Evolutionary conservation across 2,797 vertebrate genomes (phyloP), one percentile per base, ranked within the genome.

Genomic region (Schizothorax lantsangensis): DNA sequence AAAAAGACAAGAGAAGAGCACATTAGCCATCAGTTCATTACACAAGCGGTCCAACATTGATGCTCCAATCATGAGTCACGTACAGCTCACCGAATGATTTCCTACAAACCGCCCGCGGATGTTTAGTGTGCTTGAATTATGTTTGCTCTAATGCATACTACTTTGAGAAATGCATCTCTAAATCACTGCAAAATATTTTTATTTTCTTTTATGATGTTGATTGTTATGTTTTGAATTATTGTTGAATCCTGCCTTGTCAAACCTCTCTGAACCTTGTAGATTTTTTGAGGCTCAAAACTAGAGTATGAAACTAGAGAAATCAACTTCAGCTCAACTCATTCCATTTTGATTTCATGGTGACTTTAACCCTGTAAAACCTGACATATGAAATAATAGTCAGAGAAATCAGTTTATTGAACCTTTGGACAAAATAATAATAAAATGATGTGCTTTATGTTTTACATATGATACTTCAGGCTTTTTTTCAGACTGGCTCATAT

Each of bases 1-100:
- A 91, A 82, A 84, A 68, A 90, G 85, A 83, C 66, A 88, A 89
- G 90, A 90, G 91, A 81, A 68, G 62, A 68, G 79, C 79, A 81
- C 79, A 68, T 81, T 68, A 81, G 79, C 26, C 43, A 66, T 49
- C 79, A 68, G 79, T 81, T 68, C 79, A 81, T 81, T 81, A 81
- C 43, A 68, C 79, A 66, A 47, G 59, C 11, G 10, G 26, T 5
- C 59, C 59, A 66, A 45, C 78, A 66, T 12, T 47, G 79, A 79
- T 30, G 49, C 30, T 77, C 49, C 1, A 21, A 54, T 59, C 36
- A 15, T 59, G 75, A 81, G 40, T 80, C 79, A 80, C 40, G 17
- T 26, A 33, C 79, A 47, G 59, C 62, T 68, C 79, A 81, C 79
- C 3, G 26, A 81, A 49, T 81, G 59, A 66, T 81, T 26, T 81